These are phyloP conservation scores for Bombus ignitus DNA, from an alignment of 1,140 invertebrate genomes.

Conservation along the genomic window DNA sequence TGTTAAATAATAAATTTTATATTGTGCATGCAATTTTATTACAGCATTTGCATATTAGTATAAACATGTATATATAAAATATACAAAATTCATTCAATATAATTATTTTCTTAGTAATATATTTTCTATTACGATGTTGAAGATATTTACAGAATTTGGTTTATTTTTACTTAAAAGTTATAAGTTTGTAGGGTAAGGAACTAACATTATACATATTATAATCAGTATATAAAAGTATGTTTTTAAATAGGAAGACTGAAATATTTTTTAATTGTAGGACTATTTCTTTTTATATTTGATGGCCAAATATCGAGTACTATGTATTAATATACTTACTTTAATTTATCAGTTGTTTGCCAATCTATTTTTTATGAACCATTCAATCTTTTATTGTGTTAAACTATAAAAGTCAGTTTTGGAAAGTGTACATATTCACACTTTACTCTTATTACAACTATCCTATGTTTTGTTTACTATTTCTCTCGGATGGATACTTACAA, in stretches of 20 bases:
- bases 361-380: background rate
- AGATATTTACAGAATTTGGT: constrained; percentile 27
- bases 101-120: constrained; percentile 5
- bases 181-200: constrained; percentile 16
- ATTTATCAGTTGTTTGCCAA: background rate
- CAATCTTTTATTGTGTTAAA: background rate
- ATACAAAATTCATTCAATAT: constrained; percentile 38
- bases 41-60: background rate
- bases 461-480: background rate
- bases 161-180: constrained; percentile 5
- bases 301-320: background rate
- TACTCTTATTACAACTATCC: background rate
- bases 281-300: background rate
- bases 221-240: background rate
- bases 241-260: constrained; percentile 29
- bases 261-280: background rate
- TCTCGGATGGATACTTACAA: constrained; percentile 20
- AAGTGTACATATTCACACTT: constrained; percentile 22
- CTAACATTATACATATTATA: constrained; percentile 24
- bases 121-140: constrained; percentile 10
- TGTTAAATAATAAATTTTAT: constrained; percentile 7
- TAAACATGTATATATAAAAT: constrained; percentile 21
- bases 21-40: background rate
- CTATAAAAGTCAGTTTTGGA: constrained; percentile 8
- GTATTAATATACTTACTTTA: background rate